These are phyloP conservation scores for Hyposmocoma kahamanoa DNA, from an alignment of 1,140 invertebrate genomes.

Conservation along the genomic window DNA sequence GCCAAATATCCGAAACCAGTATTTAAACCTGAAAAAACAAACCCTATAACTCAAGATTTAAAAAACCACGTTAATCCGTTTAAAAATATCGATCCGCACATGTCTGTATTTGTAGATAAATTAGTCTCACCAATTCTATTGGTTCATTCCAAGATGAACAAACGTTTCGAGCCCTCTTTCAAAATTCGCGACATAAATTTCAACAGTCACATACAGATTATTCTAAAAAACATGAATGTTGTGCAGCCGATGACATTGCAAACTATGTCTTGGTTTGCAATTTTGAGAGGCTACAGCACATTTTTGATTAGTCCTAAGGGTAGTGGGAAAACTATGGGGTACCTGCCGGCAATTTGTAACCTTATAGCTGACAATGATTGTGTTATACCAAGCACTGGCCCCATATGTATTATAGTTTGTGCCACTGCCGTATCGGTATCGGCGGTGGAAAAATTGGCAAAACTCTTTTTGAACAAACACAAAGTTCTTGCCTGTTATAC, in stretches of 20 bases:
- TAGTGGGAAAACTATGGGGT: constrained; percentile 72
- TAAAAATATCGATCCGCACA: constrained; percentile 41
- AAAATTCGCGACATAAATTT: constrained; percentile 45
- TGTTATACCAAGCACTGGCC: constrained; percentile 29
- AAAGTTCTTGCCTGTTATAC: constrained; percentile 42
- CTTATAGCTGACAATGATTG: constrained; percentile 44
- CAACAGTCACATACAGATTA: constrained; percentile 34
- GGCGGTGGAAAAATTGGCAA: constrained; percentile 30
- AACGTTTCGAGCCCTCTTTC: constrained; percentile 34
- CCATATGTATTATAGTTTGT: constrained; percentile 50
- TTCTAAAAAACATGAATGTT: constrained; percentile 37
- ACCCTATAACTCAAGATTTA: background rate
- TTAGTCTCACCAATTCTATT: constrained; percentile 46
- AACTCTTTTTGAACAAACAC: constrained; percentile 31
- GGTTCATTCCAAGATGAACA: constrained; percentile 54
- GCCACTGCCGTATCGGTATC: constrained; percentile 46
- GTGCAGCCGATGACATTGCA: constrained; percentile 54
- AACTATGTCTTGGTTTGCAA: constrained; percentile 61
- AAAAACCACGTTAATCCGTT: constrained; percentile 46
- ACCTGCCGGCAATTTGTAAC: constrained; percentile 65
- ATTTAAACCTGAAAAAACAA: background rate
- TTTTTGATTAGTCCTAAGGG: constrained; percentile 55
- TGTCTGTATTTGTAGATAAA: constrained; percentile 55
- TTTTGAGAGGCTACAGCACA: constrained; percentile 62
- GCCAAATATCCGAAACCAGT: constrained; percentile 3